These are phyloP conservation scores for Anthopleura sola DNA, from an alignment of 64 coral and sea anemone genomes.

Conservation along the genomic window DNA sequence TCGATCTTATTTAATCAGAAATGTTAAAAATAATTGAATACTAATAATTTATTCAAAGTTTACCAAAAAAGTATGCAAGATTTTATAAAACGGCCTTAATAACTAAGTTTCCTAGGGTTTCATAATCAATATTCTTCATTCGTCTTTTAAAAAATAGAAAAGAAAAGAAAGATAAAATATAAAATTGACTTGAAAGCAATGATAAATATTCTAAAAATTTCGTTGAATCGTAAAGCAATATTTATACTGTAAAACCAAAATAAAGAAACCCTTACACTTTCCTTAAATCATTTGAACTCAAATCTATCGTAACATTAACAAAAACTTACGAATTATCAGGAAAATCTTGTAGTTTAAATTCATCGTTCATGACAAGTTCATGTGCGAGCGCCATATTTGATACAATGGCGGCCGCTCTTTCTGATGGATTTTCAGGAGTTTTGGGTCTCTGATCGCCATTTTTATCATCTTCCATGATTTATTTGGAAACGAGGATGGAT, in stretches of 20 bases:
- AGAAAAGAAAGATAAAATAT: not conserved
- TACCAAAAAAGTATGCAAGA: not conserved
- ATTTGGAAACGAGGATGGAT: not conserved
- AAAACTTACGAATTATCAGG: constrained; percentile 85
- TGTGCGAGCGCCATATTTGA: constrained; percentile 96
- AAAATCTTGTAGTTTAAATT: constrained; percentile 79
- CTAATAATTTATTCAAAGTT: not conserved
- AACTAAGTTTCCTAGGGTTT: not conserved
- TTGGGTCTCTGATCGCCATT: not conserved
- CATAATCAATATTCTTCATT: too few relatives aligned
- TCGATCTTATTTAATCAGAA: not conserved
- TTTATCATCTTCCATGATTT: constrained; percentile 33
- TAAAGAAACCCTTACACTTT: too few relatives aligned
- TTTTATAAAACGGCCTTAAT: not conserved
- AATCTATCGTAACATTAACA: not conserved
- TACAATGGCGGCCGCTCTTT: constrained; percentile 73
- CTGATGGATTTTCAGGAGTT: constrained; percentile 1
- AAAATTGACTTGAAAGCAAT: not conserved
- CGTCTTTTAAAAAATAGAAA: not conserved
- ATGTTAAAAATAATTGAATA: not conserved
- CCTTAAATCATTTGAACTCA: not conserved
- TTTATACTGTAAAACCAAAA: not conserved
- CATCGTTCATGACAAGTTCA: constrained; percentile 88
- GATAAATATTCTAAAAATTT: not conserved
- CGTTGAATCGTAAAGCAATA: not conserved